Evolutionary conservation across 2,113 vertebrate genomes (phyloP).

Genomic region (Phrynosoma platyrhinos): DNA sequence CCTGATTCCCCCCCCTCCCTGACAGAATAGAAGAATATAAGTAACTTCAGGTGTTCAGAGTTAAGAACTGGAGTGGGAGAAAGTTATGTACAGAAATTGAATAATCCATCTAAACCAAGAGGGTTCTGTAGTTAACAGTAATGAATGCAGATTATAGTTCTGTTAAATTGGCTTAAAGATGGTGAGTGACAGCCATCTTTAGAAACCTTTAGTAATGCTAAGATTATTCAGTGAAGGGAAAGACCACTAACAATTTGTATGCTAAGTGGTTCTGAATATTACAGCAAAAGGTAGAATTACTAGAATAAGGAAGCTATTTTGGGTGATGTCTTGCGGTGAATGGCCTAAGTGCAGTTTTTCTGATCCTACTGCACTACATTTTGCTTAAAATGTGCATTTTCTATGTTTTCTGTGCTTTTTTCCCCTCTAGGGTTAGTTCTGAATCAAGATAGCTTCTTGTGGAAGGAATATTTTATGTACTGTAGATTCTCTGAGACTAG

Average conservation of each 20-base stretch:
- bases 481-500: neutral
- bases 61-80: neutral
- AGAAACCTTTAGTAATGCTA: neutral
- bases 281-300: neutral
- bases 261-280: conserved; percentile 7
- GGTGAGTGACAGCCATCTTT: neutral
- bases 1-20: neutral
- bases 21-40: neutral
- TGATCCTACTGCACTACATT: neutral
- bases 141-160: neutral
- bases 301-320: neutral
- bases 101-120: neutral
- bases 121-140: neutral
- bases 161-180: neutral
- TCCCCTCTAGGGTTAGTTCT: neutral
- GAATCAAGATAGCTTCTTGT: neutral
- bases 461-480: neutral
- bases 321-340: neutral
- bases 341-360: neutral
- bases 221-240: neutral
- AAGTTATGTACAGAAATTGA: neutral
- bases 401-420: neutral
- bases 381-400: neutral
- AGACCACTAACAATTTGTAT: neutral
- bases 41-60: neutral